phyloP scores from a whole-genome alignment of 2,888 invertebrate species.

The Lissocephala sabroskyi region DNA sequence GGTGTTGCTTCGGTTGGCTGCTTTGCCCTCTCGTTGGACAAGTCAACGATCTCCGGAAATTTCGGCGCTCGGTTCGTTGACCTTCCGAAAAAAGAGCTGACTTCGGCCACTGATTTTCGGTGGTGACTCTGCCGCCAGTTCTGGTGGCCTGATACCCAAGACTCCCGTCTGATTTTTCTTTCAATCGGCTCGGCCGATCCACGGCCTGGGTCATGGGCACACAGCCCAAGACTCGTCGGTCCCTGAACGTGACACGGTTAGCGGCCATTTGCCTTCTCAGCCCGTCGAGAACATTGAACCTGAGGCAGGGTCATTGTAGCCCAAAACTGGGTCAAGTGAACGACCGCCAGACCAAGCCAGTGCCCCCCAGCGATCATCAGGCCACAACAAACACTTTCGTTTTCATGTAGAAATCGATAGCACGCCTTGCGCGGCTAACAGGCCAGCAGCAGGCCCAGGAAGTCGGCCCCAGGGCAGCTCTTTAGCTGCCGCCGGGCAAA shows the following conservation, averaged over 20 bases:
- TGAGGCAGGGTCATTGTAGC: conserved; percentile 32
- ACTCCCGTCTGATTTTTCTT: conserved; percentile 67
- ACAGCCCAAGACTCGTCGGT: conserved; percentile 3
- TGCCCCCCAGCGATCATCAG: too few species aligned
- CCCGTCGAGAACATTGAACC: conserved; percentile 43
- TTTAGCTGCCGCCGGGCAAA: too few species aligned
- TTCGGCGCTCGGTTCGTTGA: conserved; percentile 35
- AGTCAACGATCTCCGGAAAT: conserved; percentile 51
- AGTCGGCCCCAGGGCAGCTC: background rate
- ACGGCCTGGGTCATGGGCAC: conserved; percentile 42
- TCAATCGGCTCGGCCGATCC: conserved; percentile 37
- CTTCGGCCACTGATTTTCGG: conserved; percentile 1
- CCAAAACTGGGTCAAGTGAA: conserved; percentile 38
- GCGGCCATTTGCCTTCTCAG: conserved; percentile 34
- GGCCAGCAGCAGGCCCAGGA: conserved; percentile 38
- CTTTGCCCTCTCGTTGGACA: too few species aligned
- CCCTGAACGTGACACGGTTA: conserved; percentile 63
- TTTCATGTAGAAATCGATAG: conserved; percentile 69
- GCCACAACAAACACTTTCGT: conserved; percentile 47
- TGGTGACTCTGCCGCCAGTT: conserved; percentile 4
- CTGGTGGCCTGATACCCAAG: conserved; percentile 58
- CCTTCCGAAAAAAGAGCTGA: conserved; percentile 37
- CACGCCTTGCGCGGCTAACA: conserved; percentile 56
- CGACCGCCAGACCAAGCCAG: conserved; percentile 20
- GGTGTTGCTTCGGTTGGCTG: background rate